Base-by-base conservation (phyloP, 2,113 vertebrate genomes). In the Pedionomus torquatus region DNA sequence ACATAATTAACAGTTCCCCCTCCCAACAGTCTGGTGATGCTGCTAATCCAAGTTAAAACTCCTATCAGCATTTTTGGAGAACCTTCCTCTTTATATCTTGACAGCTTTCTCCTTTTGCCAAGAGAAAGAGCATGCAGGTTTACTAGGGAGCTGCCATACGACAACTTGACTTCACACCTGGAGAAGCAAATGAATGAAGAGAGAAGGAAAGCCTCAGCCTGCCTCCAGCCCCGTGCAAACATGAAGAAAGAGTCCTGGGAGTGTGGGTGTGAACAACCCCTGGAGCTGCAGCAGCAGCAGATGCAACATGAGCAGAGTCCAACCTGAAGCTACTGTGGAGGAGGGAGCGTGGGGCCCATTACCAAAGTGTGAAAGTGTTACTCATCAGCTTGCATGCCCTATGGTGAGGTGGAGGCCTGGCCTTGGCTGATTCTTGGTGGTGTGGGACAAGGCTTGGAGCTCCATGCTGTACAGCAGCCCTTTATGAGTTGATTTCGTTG, bases 141-240 rank as follows among this genome's bases (percentile, higher is more conserved):
- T 92, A 23, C 66, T 60, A 65, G 63, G 74, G 77, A 92, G 80
- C 80, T 93, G 96, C 91, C 90, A 96, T 79, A 72, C 61, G 76
- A 84, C 92, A 96, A 88, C 83, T 96, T 96, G 92, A 70, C 77
- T 94, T 92, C 80, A 91, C 89, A 97, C 91, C 95, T 93, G 95
- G 95, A 92, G 93, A 92, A 93, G 95, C n/a, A 83, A 93, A 95
- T 83, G 83, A 88, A 87, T 68, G 83, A 95, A 60, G 77, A 87
- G 72, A 64, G 87, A 86, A 93, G 92, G 92, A 84, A 94, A 89
- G 83, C 65, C 86, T 82, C 39, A 89, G 76, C 76, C 55, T 85
- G 60, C 66, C 46, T 82, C 70, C 70, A 81, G 61, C 82, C 39
- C 83, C 71, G 66, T 46, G 58, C 30, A 33, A 30, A 46, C 2